Percentiles rank a stretch among this genome's conserved stretches.
Evolutionary conservation across 2,888 invertebrate genomes (phyloP).

Genomic region (Drosophila dives): DNA sequence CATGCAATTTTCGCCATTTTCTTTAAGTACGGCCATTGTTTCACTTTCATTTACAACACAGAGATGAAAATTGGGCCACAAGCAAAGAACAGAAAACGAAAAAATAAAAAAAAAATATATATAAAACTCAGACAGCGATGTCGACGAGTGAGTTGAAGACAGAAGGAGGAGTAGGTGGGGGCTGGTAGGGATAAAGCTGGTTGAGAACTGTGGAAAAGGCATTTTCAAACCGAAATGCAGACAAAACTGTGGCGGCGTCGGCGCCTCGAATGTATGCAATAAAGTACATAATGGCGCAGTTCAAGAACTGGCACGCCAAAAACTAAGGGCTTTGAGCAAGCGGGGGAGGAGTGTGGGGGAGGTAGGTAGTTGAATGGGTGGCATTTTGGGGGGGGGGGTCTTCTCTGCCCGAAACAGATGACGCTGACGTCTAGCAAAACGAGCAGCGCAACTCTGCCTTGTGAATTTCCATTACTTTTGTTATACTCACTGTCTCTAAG

Average conservation of each 20-base stretch:
- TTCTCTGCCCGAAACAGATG: conserved; percentile 32
- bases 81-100: conserved; percentile 36
- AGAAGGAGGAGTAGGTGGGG: background rate
- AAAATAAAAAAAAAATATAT: conserved; percentile 32
- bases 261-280: conserved; percentile 78
- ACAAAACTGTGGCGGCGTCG: conserved; percentile 58
- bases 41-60: conserved; percentile 72
- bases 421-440: conserved; percentile 51
- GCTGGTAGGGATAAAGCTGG: conserved; percentile 6
- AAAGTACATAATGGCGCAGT: conserved; percentile 80
- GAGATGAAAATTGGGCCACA: conserved; percentile 75
- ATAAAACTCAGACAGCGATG: conserved; percentile 49
- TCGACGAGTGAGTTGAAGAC: conserved; percentile 5
- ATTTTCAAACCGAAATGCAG: conserved; percentile 77
- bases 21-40: conserved; percentile 77
- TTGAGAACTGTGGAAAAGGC: conserved; percentile 62
- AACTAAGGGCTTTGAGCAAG: background rate
- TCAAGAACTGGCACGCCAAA: conserved; percentile 71
- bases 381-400: background rate
- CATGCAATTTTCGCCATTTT: conserved; percentile 79
- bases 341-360: background rate
- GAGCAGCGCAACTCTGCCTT: conserved; percentile 51
- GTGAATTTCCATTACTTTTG: conserved; percentile 72
- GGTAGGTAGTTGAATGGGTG: conserved; percentile 5
- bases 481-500: conserved; percentile 36